Evolutionary conservation across 2,113 vertebrate genomes (phyloP).

Genomic region (Pterophyllum scalare): DNA sequence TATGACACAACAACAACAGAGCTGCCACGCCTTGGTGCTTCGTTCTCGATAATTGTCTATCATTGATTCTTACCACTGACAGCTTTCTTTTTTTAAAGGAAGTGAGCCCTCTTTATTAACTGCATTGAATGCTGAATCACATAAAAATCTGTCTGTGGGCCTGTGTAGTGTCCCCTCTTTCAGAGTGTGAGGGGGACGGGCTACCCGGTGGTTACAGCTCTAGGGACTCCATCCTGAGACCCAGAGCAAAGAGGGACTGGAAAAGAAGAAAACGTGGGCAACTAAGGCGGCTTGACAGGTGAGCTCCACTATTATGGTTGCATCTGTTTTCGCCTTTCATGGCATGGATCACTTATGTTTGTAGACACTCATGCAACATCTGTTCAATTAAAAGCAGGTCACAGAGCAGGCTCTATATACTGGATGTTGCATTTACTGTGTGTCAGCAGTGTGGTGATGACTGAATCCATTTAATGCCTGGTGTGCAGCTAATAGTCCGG

Average conservation of each 20-base stretch:
- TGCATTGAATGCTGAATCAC: not conserved
- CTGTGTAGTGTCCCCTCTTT: conserved; percentile 71
- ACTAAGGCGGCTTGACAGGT: conserved; percentile 62
- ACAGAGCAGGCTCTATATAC: not conserved
- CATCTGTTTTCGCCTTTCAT: not conserved
- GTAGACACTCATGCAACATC: not conserved
- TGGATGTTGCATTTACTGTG: conserved; percentile 31
- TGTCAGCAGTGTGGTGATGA: conserved; percentile 53
- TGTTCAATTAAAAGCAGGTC: not conserved
- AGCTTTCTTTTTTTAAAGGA: not conserved
- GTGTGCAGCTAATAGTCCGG: conserved; percentile 31
- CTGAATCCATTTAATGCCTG: conserved; percentile 49
- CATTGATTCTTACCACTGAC: not conserved
- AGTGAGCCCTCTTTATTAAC: not conserved
- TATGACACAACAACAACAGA: not conserved
- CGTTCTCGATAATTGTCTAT: not conserved
- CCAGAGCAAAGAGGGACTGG: conserved; percentile 65
- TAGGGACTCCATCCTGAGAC: conserved; percentile 77
- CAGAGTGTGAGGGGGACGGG: conserved; percentile 72
- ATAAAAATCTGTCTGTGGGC: not conserved
- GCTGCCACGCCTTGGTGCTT: not conserved
- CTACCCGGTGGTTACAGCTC: conserved; percentile 74
- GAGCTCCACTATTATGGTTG: not conserved
- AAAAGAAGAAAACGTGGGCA: conserved; percentile 69
- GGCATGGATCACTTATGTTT: not conserved